Evolutionary conservation across 2,888 invertebrate genomes (phyloP).

Genomic region (Mesodorylaimus sp.): DNA sequence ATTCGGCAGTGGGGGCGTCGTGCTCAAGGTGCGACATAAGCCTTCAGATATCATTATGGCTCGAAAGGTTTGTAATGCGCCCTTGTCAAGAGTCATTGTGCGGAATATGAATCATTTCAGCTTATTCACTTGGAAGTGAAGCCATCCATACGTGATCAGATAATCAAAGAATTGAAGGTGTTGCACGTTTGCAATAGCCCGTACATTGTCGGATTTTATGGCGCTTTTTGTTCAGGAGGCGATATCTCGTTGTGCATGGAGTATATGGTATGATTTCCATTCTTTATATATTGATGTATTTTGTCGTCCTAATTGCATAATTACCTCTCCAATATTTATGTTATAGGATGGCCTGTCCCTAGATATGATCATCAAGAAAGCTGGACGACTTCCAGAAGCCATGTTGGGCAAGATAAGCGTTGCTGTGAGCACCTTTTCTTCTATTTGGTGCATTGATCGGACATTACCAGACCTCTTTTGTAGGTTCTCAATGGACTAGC

Average conservation of each 20-base stretch:
- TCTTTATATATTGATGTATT: not conserved
- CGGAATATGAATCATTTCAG: constrained; percentile 32
- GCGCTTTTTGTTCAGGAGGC: constrained; percentile 89
- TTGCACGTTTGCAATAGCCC: constrained; percentile 99
- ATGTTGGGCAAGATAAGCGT: constrained; percentile 62
- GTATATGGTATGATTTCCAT: constrained; percentile 73
- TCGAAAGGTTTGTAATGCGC: constrained; percentile 47
- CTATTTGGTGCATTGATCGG: constrained; percentile 3
- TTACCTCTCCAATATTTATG: not conserved
- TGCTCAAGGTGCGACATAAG: constrained; percentile 89
- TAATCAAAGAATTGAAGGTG: constrained; percentile 87
- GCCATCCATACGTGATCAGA: constrained; percentile 93
- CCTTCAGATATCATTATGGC: constrained; percentile 91
- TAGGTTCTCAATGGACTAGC: constrained; percentile 79
- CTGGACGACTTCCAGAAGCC: constrained; percentile 84
- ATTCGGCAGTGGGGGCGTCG: constrained; percentile 98
- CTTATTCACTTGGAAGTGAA: constrained; percentile 96
- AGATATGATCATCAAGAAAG: constrained; percentile 87
- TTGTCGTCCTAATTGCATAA: not conserved
- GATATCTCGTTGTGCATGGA: constrained; percentile 99
- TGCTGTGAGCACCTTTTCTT: constrained; percentile 39
- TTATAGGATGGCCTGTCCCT: constrained; percentile 75
- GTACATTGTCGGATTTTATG: constrained; percentile 97
- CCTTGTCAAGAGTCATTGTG: not conserved
- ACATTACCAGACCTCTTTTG: constrained; percentile 12